These are phyloP conservation scores for Geococcyx californianus DNA, from an alignment of 2,113 vertebrate genomes.

Conservation along the genomic window DNA sequence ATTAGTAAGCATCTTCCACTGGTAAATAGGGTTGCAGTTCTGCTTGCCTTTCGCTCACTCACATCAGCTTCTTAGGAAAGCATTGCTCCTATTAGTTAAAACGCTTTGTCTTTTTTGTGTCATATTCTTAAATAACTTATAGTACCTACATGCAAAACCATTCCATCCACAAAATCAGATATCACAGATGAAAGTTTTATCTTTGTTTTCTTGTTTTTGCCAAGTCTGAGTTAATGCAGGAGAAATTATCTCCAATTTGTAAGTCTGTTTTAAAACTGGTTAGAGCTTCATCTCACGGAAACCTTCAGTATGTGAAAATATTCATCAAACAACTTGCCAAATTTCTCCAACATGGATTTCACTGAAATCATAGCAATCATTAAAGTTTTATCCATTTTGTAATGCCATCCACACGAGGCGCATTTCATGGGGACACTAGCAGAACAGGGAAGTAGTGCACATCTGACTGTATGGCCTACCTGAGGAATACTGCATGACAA, in stretches of 20 bases:
- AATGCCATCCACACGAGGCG: not conserved
- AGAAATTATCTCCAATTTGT: not conserved
- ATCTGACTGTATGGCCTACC: not conserved
- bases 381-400: not conserved
- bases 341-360: not conserved
- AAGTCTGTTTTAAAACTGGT: not conserved
- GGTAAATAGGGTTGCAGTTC: not conserved
- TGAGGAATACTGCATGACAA: not conserved
- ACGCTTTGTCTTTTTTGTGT: not conserved
- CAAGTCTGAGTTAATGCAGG: not conserved
- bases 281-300: not conserved
- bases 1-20: not conserved
- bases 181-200: not conserved
- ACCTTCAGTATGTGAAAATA: not conserved
- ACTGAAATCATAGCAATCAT: not conserved
- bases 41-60: not conserved
- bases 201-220: not conserved
- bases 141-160: not conserved
- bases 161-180: not conserved
- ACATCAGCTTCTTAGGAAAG: not conserved
- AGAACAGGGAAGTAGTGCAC: not conserved
- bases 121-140: not conserved
- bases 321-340: not conserved
- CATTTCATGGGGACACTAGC: accelerated
- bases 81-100: not conserved